Percentiles rank a stretch among this genome's conserved stretches.
phyloP scores from a whole-genome alignment of 1,140 invertebrate species.

The Neodiprion pinetum region DNA sequence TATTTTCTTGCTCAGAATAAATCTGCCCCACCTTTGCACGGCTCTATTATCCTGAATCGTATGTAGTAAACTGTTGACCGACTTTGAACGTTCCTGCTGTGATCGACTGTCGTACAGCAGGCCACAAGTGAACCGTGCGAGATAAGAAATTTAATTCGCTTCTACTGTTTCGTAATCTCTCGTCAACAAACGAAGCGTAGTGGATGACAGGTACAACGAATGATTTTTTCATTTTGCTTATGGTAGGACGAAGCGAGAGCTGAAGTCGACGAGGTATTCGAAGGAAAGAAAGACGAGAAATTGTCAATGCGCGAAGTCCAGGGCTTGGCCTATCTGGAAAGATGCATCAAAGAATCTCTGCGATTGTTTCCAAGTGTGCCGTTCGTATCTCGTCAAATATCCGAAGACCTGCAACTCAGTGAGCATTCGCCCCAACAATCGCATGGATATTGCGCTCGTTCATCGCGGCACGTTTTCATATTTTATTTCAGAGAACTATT shows the following conservation, averaged over 20 bases:
- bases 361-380: slow-evolving; percentile 69
- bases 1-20: neutral
- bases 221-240: neutral
- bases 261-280: slow-evolving; percentile 37
- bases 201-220: too few species aligned
- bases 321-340: slow-evolving; percentile 63
- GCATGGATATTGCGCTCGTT: slow-evolving; percentile 18
- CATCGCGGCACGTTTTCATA: neutral
- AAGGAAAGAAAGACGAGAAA: slow-evolving; percentile 27
- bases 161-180: too few species aligned
- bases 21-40: too few species aligned
- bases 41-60: too few species aligned
- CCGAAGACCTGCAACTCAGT: slow-evolving; percentile 52
- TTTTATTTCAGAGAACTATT: slow-evolving; percentile 37
- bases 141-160: too few species aligned
- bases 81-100: too few species aligned
- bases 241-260: slow-evolving; percentile 33
- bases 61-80: too few species aligned
- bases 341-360: slow-evolving; percentile 69
- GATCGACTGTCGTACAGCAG: too few species aligned
- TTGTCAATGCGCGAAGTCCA: slow-evolving; percentile 30
- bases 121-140: too few species aligned
- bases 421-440: neutral
- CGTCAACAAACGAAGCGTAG: too few species aligned
- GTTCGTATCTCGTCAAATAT: slow-evolving; percentile 58